These are phyloP conservation scores for Theocolax elegans DNA, from an alignment of 1,140 invertebrate genomes.

Conservation along the genomic window DNA sequence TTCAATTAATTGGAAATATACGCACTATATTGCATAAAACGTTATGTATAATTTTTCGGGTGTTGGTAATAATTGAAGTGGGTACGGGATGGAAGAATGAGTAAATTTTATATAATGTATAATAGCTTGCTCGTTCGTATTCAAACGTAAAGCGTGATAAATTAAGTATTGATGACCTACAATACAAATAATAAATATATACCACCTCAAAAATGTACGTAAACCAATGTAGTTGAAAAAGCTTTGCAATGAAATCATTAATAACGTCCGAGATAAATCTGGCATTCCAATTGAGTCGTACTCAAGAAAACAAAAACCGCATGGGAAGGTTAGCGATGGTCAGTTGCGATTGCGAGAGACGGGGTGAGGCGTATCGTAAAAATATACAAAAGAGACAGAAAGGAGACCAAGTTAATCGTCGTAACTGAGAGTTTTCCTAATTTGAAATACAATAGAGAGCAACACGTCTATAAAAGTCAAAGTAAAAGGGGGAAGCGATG, in stretches of 20 bases:
- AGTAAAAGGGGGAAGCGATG: conserved; percentile 48
- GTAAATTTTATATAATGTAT: no score
- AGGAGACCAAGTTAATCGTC: background rate
- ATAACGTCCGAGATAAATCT: conserved; percentile 15
- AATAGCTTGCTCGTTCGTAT: no score
- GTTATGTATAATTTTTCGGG: no score
- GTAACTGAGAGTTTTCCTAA: conserved; percentile 20
- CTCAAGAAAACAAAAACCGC: conserved; percentile 20
- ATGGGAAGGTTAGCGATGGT: conserved; percentile 5
- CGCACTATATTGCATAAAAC: no score
- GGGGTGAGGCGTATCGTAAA: conserved; percentile 24
- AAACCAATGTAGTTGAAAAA: background rate
- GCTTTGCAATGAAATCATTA: conserved; percentile 26
- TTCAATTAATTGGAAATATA: no score
- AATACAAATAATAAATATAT: conserved; percentile 9
- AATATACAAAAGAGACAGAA: conserved; percentile 24
- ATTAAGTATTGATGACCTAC: conserved; percentile 21
- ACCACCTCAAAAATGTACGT: background rate
- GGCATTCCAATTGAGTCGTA: conserved; percentile 17
- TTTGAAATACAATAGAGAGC: conserved; percentile 26
- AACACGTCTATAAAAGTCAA: conserved; percentile 14
- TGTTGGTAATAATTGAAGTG: no score
- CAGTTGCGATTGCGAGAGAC: conserved; percentile 18
- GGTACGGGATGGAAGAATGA: no score
- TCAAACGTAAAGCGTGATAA: no score